Conservation (phyloP, 2,797 vertebrate genomes). For the Numenius phaeopus region DNA sequence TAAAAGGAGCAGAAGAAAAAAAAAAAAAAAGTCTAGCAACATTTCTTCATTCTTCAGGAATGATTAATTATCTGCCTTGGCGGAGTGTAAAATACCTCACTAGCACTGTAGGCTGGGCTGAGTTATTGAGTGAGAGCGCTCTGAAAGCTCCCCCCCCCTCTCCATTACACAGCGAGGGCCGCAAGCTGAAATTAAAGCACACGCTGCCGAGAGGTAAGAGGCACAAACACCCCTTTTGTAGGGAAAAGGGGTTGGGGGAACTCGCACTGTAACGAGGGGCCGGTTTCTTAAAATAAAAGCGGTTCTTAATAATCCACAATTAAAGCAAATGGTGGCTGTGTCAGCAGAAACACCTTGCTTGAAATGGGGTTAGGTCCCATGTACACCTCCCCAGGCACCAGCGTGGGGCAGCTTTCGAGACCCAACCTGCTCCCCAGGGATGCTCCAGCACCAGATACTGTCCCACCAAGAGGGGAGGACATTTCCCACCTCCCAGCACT, state of each 20-base stretch:
- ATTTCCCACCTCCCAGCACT: not conserved
- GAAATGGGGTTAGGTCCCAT: not conserved
- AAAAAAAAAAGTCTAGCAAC: not conserved
- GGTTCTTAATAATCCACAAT: not conserved
- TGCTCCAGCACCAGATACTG: not conserved
- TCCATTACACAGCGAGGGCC: not conserved
- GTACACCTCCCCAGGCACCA: accelerated
- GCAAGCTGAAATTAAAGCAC: not conserved
- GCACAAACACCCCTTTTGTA: not conserved
- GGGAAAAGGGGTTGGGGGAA: not conserved
- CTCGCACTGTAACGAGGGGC: not conserved
- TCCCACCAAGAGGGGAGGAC: not conserved
- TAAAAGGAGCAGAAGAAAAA: not conserved
- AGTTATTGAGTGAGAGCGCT: constrained; percentile 69
- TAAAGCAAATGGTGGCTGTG: not conserved
- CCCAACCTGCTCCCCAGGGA: not conserved
- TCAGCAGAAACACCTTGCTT: not conserved
- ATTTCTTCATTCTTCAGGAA: constrained; percentile 65
- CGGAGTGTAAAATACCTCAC: constrained; percentile 52
- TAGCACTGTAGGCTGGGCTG: constrained; percentile 31
- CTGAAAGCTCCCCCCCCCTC: not conserved
- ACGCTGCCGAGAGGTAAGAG: not conserved
- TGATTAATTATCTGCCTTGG: constrained; percentile 67
- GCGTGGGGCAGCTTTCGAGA: not conserved
- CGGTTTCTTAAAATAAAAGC: not conserved